Evolutionary conservation across 2,797 vertebrate genomes (phyloP).

Genomic region (Falco concolor): DNA sequence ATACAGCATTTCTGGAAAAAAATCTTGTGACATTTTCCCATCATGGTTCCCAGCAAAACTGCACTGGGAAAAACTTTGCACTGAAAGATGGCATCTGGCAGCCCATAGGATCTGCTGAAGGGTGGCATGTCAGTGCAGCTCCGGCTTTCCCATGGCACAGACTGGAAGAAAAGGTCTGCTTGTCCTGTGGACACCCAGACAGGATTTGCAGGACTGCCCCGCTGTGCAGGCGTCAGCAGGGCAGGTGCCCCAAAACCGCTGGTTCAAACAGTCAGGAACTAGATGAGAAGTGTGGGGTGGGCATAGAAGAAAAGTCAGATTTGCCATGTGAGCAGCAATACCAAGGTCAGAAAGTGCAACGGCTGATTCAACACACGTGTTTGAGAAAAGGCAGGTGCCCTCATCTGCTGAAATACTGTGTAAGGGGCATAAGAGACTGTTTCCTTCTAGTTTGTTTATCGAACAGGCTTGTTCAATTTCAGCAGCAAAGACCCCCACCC

Average conservation of each 20-base stretch:
- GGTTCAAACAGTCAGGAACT: neutral
- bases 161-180: neutral
- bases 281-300: neutral
- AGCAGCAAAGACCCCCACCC: neutral
- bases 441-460: neutral
- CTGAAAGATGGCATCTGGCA: neutral
- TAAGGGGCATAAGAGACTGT: neutral
- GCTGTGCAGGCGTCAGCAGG: rapidly evolving
- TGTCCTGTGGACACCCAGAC: rapidly evolving
- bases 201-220: neutral
- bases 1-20: neutral
- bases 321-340: rapidly evolving
- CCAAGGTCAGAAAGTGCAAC: neutral
- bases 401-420: neutral
- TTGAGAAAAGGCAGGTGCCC: neutral
- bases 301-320: neutral
- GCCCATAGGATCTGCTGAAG: neutral
- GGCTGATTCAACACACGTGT: rapidly evolving
- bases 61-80: neutral
- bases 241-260: neutral
- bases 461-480: neutral
- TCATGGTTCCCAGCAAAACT: neutral
- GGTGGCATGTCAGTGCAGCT: neutral
- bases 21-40: neutral
- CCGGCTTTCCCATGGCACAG: rapidly evolving